Evolutionary conservation across 2,113 vertebrate species (phyloP).

Genomic region (Gambusia affinis): DNA sequence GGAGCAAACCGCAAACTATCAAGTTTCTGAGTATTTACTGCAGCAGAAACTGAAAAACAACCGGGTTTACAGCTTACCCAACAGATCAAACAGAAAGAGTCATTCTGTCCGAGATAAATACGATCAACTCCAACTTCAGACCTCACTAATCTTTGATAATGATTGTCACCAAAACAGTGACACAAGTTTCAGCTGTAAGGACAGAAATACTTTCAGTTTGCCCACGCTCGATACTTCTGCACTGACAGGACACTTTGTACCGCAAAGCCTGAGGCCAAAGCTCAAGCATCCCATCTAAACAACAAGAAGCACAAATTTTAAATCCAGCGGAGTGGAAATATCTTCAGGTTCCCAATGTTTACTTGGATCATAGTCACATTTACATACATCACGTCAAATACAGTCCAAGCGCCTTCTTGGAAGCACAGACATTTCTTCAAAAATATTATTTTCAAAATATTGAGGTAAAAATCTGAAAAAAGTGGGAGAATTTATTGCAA

Average conservation of each 20-base stretch:
- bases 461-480: neutral
- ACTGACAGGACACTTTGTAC: neutral
- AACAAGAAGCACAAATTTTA: neutral
- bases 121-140: neutral
- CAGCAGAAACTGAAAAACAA: neutral
- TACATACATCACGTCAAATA: neutral
- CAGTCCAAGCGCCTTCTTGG: neutral
- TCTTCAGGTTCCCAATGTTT: neutral
- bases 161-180: neutral
- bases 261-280: neutral
- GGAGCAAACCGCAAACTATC: slow-evolving; percentile 16
- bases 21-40: slow-evolving; percentile 28
- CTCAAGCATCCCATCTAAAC: neutral
- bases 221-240: neutral
- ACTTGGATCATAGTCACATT: neutral
- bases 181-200: neutral
- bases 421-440: no score
- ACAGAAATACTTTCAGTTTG: neutral
- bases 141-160: neutral
- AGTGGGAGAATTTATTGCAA: neutral
- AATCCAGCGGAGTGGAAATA: neutral
- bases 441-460: neutral
- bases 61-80: neutral
- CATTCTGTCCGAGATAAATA: neutral
- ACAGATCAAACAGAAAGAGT: neutral